Conservation (phyloP, 2,888 invertebrate species). For the Allacma fusca region DNA sequence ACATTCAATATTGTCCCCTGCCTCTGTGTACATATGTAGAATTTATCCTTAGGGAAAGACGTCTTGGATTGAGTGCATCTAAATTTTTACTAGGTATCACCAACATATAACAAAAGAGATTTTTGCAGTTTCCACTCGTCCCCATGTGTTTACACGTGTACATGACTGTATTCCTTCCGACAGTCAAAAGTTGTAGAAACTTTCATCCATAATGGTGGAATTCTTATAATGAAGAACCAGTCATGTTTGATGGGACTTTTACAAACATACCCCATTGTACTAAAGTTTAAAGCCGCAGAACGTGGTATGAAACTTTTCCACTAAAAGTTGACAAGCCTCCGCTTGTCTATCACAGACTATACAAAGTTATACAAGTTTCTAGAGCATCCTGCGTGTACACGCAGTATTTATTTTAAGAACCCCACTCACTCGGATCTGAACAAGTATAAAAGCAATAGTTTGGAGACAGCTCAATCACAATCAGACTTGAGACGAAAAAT, state of each 20-base stretch:
- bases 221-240: background rate
- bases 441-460: background rate
- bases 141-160: too few species aligned
- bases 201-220: background rate
- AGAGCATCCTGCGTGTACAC: background rate
- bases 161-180: too few species aligned
- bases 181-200: background rate
- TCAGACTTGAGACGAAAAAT: background rate
- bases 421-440: background rate
- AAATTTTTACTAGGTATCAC: too few species aligned
- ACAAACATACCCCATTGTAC: background rate
- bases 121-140: too few species aligned
- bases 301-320: background rate
- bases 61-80: too few species aligned
- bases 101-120: too few species aligned
- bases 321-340: background rate
- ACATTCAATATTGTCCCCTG: too few species aligned
- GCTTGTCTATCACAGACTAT: too few species aligned
- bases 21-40: too few species aligned
- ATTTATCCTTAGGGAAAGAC: too few species aligned
- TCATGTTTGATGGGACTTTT: background rate
- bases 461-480: slow-evolving; percentile 1
- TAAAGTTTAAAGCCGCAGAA: slow-evolving; percentile 9
- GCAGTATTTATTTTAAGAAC: background rate
- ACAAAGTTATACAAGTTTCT: background rate